phyloP scores from a whole-genome alignment of 2,888 invertebrate genomes.

The Cephus rjabovi region DNA sequence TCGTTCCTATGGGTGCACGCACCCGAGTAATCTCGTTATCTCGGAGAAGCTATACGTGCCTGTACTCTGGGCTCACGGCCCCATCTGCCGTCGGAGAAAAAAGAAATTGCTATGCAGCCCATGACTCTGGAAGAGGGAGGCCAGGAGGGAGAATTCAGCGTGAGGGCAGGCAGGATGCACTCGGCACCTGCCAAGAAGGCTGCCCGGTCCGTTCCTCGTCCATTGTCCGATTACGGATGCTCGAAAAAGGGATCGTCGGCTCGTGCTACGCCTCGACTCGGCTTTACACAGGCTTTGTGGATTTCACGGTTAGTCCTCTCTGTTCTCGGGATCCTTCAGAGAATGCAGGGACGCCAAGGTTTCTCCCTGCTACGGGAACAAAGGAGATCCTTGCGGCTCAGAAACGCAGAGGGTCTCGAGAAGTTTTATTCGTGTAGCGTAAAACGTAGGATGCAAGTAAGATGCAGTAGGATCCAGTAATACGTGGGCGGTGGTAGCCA shows the following conservation, averaged over 20 bases:
- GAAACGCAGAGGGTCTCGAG: neutral
- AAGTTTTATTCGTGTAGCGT: neutral
- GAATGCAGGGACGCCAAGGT: neutral
- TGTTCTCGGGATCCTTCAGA: neutral
- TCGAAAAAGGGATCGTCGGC: neutral
- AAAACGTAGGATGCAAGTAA: neutral
- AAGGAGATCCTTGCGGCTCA: neutral
- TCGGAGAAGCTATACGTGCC: slow-evolving; percentile 31
- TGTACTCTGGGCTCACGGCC: slow-evolving; percentile 22
- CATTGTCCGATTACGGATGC: neutral
- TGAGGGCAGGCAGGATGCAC: neutral
- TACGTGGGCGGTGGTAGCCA: neutral
- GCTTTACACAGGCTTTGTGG: slow-evolving; percentile 3
- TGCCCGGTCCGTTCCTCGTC: neutral
- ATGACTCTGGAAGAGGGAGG: neutral
- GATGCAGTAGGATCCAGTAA: neutral
- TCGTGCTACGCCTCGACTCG: slow-evolving; percentile 1
- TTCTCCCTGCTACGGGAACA: neutral
- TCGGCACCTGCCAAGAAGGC: neutral
- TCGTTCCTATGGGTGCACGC: neutral
- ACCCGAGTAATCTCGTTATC: slow-evolving; percentile 38
- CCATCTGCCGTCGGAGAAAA: slow-evolving; percentile 30
- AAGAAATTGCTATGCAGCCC: slow-evolving; percentile 25
- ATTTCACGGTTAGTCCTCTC: slow-evolving; percentile 3
- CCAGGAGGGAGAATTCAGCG: neutral